These are phyloP conservation scores for Torymus auratus DNA, from an alignment of 2,888 invertebrate species.

Conservation along the genomic window DNA sequence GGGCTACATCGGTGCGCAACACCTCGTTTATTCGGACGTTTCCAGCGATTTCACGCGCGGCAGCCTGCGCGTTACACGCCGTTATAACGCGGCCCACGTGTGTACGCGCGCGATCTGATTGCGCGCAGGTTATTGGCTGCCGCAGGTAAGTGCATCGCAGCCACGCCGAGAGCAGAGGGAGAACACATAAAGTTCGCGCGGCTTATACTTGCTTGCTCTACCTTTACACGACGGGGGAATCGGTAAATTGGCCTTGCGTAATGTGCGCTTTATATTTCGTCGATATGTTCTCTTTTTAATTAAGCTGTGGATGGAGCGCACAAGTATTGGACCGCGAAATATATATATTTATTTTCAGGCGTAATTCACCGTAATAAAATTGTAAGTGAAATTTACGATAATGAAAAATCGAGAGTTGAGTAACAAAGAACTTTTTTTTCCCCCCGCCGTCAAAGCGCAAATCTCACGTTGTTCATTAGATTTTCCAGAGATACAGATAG, in stretches of 20 bases:
- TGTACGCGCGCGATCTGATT: too few species aligned
- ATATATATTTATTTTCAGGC: constrained; percentile 4
- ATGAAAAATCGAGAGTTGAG: constrained; percentile 4
- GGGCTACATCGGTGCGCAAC: background rate
- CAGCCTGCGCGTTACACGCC: constrained; percentile 3
- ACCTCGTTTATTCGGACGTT: constrained; percentile 15
- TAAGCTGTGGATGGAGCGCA: background rate
- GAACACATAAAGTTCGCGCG: background rate
- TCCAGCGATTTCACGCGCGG: constrained; percentile 10
- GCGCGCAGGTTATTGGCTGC: too few species aligned
- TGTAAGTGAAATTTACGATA: constrained; percentile 15
- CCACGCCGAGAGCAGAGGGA: too few species aligned
- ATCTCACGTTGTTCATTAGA: too few species aligned
- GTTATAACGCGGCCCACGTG: background rate
- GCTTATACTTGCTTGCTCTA: background rate
- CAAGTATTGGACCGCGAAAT: background rate
- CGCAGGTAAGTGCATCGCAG: too few species aligned
- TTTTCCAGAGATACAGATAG: too few species aligned
- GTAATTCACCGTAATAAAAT: constrained; percentile 12
- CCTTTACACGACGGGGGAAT: constrained; percentile 18
- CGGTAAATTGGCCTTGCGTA: constrained; percentile 27
- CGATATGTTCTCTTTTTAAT: constrained; percentile 18
- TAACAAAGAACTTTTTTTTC: constrained; percentile 8
- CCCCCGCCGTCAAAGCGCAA: background rate
- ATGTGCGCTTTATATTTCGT: background rate